These are phyloP conservation scores for Cossypha caffra DNA, from an alignment of 2,797 vertebrate species.

Conservation along the genomic window DNA sequence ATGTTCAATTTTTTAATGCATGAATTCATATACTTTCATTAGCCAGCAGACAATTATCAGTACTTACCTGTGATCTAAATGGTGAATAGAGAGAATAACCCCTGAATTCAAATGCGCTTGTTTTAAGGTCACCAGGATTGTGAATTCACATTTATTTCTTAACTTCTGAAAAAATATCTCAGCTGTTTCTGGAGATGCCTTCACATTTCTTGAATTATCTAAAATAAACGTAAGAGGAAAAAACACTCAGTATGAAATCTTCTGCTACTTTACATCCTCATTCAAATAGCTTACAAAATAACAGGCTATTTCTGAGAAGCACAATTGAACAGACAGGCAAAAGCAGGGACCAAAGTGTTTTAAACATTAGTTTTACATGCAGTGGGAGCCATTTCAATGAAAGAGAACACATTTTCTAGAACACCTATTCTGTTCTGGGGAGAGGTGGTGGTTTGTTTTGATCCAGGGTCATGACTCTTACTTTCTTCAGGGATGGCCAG, in stretches of 20 bases:
- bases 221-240: slow-evolving; percentile 10
- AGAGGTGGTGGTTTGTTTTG: not conserved
- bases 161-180: slow-evolving; percentile 91
- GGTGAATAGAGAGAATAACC: slow-evolving; percentile 94
- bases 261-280: not conserved
- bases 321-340: not conserved
- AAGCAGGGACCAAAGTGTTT: not conserved
- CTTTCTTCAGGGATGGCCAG: not conserved
- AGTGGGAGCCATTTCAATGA: not conserved
- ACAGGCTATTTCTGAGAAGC: not conserved
- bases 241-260: not conserved
- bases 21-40: not conserved
- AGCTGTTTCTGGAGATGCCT: slow-evolving; percentile 84
- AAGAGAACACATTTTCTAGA: not conserved
- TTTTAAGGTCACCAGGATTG: slow-evolving; percentile 90
- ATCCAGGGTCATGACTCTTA: not conserved
- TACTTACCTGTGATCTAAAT: slow-evolving; percentile 90
- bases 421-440: not conserved
- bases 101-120: slow-evolving; percentile 94
- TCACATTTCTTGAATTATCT: slow-evolving; percentile 91
- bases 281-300: not conserved
- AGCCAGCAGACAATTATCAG: not conserved
- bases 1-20: not conserved
- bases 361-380: not conserved
- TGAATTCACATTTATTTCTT: slow-evolving; percentile 94